Percentiles rank a stretch among this genome's conserved stretches.
These are phyloP conservation scores for Onychomys arenicola DNA, from an alignment of 2,797 vertebrate species.

Conservation along the genomic window DNA sequence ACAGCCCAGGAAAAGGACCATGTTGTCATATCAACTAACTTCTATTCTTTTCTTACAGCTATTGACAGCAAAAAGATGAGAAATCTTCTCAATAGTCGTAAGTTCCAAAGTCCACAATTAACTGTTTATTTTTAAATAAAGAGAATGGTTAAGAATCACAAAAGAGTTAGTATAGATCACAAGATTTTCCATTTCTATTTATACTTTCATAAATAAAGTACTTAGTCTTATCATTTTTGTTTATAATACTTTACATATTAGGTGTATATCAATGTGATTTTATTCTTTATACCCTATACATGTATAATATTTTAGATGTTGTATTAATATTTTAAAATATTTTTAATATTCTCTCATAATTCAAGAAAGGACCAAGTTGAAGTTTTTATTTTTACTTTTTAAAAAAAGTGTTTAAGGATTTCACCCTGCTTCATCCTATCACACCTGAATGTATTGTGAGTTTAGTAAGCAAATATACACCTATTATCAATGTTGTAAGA, in stretches of 20 bases:
- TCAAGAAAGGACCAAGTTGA: background rate
- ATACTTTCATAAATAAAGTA: constrained; percentile 2
- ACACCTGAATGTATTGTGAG: background rate
- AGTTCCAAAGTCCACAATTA: constrained; percentile 64
- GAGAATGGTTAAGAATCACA: constrained; percentile 23
- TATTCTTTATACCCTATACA: background rate
- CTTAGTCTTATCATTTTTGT: background rate
- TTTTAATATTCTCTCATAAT: constrained; percentile 40
- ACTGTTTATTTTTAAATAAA: constrained; percentile 29
- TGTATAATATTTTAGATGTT: background rate
- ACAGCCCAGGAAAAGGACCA: constrained; percentile 9
- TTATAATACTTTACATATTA: constrained; percentile 33
- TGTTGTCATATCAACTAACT: constrained; percentile 46
- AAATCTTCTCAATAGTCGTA: constrained; percentile 80
- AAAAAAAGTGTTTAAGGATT: background rate
- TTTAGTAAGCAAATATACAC: background rate
- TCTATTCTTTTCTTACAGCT: constrained; percentile 65
- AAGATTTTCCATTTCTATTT: background rate
- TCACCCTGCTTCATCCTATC: background rate
- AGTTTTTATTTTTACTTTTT: background rate
- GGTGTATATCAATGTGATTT: constrained; percentile 10
- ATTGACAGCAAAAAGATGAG: constrained; percentile 78
- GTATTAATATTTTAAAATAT: background rate
- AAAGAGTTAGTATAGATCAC: background rate
- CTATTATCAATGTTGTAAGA: background rate